These are phyloP conservation scores for Macrobrachium rosenbergii DNA, from an alignment of 1,140 invertebrate species.

Conservation along the genomic window DNA sequence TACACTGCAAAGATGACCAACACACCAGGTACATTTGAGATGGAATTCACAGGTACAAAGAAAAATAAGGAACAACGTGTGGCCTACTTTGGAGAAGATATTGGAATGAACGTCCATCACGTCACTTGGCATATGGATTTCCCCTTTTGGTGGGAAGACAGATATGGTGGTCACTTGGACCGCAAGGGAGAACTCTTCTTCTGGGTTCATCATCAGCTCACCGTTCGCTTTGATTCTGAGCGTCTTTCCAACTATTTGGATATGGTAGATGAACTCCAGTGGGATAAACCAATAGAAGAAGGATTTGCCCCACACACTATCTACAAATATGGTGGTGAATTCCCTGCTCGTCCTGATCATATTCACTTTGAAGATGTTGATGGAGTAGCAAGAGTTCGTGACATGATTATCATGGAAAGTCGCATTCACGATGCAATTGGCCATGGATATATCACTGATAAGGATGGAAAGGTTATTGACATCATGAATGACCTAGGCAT, in stretches of 20 bases:
- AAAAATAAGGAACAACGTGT: constrained; percentile 72
- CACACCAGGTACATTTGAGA: constrained; percentile 66
- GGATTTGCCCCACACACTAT: constrained; percentile 78
- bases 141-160: constrained; percentile 73
- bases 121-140: constrained; percentile 73
- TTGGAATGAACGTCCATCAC: constrained; percentile 81
- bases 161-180: constrained; percentile 57
- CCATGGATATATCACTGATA: constrained; percentile 31
- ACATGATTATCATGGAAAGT: constrained; percentile 36
- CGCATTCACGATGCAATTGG: constrained; percentile 42
- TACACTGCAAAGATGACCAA: constrained; percentile 69
- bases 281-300: constrained; percentile 70
- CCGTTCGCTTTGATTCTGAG: constrained; percentile 73
- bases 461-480: constrained; percentile 13
- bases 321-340: constrained; percentile 76
- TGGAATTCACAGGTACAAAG: constrained; percentile 64
- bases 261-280: constrained; percentile 70
- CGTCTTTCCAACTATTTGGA: constrained; percentile 72
- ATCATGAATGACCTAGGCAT: constrained; percentile 35
- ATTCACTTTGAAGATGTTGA: constrained; percentile 47
- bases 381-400: constrained; percentile 38
- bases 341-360: constrained; percentile 75
- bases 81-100: constrained; percentile 77
- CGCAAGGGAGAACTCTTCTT: constrained; percentile 70
- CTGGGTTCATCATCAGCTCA: constrained; percentile 73